A percentile compares a stretch with the other conserved stretches of the same genome.
Conservation (phyloP, 2,113 vertebrate species). For the Lasiurus cinereus region DNA sequence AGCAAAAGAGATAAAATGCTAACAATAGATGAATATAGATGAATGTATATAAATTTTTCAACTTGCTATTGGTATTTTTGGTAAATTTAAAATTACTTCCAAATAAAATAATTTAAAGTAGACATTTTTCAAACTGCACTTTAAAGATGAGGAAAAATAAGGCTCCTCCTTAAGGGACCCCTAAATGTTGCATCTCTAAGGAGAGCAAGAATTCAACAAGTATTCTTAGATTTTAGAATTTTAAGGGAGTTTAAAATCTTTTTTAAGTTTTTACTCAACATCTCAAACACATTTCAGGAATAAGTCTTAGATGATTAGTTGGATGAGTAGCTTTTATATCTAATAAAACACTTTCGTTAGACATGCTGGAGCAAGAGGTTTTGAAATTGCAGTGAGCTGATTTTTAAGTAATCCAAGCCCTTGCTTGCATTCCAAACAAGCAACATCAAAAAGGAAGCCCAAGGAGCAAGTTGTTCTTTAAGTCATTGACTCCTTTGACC, state of each 20-base stretch:
- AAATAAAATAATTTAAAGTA: background rate
- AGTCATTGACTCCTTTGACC: slow-evolving; percentile 53
- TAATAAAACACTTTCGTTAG: slow-evolving; percentile 70
- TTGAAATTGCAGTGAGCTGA: slow-evolving; percentile 64
- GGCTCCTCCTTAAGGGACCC: background rate
- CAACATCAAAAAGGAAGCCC: slow-evolving; percentile 37
- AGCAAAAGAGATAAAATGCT: background rate
- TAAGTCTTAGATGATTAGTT: slow-evolving; percentile 62
- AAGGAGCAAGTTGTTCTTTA: slow-evolving; percentile 12
- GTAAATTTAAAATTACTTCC: slow-evolving; percentile 2
- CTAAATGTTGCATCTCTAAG: background rate
- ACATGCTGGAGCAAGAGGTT: slow-evolving; percentile 46
- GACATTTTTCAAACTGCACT: background rate
- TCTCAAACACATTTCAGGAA: slow-evolving; percentile 39
- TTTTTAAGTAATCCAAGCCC: slow-evolving; percentile 61
- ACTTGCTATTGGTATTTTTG: background rate
- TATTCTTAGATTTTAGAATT: slow-evolving; percentile 48
- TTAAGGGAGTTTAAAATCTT: slow-evolving; percentile 30
- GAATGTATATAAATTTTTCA: background rate
- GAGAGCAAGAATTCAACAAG: background rate
- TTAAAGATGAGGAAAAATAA: slow-evolving; percentile 4
- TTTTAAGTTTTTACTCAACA: background rate
- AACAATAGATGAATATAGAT: background rate
- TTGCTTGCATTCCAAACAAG: slow-evolving; percentile 59
- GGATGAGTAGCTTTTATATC: slow-evolving; percentile 11